Percentiles rank a stretch among this genome's conserved stretches.
Evolutionary conservation across 2,797 vertebrate species (phyloP).

Genomic region (Mormyrus hasselquistii): DNA sequence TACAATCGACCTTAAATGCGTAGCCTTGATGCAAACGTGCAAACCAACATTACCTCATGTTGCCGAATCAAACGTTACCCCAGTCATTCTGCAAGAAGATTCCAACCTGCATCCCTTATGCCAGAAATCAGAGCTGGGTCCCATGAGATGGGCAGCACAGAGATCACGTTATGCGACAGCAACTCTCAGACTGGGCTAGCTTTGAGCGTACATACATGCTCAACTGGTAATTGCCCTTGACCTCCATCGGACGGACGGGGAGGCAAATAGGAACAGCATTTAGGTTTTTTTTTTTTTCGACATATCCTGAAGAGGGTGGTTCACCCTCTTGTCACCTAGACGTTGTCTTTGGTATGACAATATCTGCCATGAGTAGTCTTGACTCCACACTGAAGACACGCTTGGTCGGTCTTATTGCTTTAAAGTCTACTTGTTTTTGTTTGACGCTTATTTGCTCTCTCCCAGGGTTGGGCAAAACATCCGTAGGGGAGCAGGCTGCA

Average conservation of each 20-base stretch:
- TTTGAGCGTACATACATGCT: neutral
- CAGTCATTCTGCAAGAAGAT: neutral
- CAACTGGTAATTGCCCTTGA: neutral
- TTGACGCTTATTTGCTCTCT: neutral
- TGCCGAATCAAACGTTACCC: neutral
- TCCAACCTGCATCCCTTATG: neutral
- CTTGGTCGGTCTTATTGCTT: conserved; percentile 16
- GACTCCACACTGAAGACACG: conserved; percentile 1
- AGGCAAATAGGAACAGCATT: conserved; percentile 5
- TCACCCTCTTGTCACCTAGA: conserved; percentile 17
- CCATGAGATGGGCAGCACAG: no score
- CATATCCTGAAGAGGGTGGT: neutral
- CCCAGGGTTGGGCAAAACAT: neutral
- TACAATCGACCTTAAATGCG: neutral
- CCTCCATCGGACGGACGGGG: neutral
- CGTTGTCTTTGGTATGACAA: conserved; percentile 34
- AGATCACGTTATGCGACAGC: neutral
- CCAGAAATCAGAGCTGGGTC: neutral
- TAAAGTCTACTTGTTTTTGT: neutral
- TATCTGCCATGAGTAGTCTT: neutral
- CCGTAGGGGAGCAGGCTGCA: neutral
- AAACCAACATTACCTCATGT: neutral
- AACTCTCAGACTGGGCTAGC: neutral
- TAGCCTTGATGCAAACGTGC: neutral
- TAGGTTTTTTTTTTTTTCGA: neutral